phyloP scores from a whole-genome alignment of 2,113 vertebrate genomes.

The Plecotus auritus region DNA sequence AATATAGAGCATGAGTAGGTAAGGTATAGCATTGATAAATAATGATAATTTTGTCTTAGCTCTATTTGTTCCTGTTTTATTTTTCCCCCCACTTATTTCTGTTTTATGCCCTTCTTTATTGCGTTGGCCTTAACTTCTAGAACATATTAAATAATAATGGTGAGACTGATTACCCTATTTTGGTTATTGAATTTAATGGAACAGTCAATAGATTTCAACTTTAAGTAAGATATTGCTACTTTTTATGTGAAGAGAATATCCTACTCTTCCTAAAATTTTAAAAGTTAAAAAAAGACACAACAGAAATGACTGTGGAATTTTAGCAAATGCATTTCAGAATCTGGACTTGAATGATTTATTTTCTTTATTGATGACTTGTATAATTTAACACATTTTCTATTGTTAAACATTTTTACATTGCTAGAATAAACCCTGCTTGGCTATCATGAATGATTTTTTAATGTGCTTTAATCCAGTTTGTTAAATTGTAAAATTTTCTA shows the following conservation, averaged over 20 bases:
- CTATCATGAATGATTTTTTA: not conserved
- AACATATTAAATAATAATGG: slow-evolving; percentile 25
- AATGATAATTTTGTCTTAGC: not conserved
- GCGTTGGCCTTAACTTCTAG: not conserved
- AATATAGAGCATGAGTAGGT: not conserved
- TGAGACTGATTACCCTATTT: not conserved
- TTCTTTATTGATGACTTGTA: not conserved
- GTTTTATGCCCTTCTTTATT: not conserved
- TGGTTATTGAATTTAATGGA: slow-evolving; percentile 22
- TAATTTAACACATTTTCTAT: not conserved
- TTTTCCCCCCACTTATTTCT: not conserved
- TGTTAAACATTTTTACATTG: not conserved
- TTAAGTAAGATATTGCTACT: not conserved
- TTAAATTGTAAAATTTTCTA: not conserved
- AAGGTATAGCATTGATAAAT: not conserved
- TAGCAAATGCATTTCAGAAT: not conserved
- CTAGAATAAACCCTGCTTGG: not conserved
- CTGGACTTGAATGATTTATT: not conserved
- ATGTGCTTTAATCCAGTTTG: not conserved
- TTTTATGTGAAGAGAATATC: not conserved
- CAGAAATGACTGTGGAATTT: not conserved
- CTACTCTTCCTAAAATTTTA: not conserved
- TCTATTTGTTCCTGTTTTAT: not conserved
- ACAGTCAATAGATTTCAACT: not conserved
- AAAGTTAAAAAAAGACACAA: not conserved